Conservation (phyloP, 2,888 invertebrate species). For the Tryphoninae sp. region DNA sequence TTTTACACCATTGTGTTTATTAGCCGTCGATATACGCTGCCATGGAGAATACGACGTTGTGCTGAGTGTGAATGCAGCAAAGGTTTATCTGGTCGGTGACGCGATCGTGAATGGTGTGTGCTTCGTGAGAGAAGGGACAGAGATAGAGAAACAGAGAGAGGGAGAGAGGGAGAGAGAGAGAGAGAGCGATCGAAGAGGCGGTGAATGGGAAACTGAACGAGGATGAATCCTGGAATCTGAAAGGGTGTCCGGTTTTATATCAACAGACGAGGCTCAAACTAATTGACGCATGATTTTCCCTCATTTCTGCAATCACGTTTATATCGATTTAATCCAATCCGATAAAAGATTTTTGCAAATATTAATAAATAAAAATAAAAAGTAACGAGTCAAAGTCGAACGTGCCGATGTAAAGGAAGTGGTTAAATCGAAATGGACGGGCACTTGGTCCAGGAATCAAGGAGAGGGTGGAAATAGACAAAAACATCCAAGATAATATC, state of each 20-base stretch:
- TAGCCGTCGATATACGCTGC: conserved; percentile 13
- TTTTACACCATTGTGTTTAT: conserved; percentile 13
- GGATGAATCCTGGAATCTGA: conserved; percentile 1
- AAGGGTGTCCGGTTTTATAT: not conserved
- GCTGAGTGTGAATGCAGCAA: conserved; percentile 42
- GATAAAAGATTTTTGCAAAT: too few species aligned
- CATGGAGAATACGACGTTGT: conserved; percentile 31
- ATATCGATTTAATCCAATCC: too few species aligned
- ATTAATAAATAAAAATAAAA: too few species aligned
- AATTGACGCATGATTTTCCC: not conserved
- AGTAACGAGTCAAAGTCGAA: too few species aligned
- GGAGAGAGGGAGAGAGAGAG: conserved; percentile 12
- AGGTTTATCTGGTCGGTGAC: conserved; percentile 58
- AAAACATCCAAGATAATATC: too few species aligned
- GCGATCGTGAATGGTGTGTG: conserved; percentile 37
- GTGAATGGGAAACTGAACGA: conserved; percentile 15
- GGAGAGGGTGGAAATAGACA: too few species aligned
- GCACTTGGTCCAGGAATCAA: too few species aligned
- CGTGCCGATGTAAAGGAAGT: too few species aligned
- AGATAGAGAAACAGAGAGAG: conserved; percentile 40
- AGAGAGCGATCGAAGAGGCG: conserved; percentile 49
- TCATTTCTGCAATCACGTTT: too few species aligned
- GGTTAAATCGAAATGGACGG: too few species aligned
- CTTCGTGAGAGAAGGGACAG: conserved; percentile 39
- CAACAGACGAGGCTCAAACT: not conserved